Evolutionary conservation across 1,140 invertebrate genomes (phyloP).

Genomic region (Drosophila navojoa): DNA sequence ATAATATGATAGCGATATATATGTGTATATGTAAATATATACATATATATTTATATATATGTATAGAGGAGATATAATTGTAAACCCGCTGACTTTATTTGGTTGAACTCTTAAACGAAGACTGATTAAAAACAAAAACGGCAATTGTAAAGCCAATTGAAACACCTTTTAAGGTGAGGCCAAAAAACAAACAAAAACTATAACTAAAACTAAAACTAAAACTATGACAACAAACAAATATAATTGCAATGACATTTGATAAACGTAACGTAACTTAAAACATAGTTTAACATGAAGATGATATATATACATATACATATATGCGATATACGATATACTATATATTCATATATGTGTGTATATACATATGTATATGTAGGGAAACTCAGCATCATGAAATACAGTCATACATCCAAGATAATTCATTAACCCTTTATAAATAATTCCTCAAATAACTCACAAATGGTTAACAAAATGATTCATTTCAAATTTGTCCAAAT

Average conservation of each 20-base stretch:
- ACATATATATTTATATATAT: neutral
- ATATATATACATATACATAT: slow-evolving; percentile 17
- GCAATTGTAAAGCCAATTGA: slow-evolving; percentile 76
- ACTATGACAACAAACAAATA: slow-evolving; percentile 1
- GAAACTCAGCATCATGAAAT: slow-evolving; percentile 20
- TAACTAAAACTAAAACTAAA: slow-evolving; percentile 1
- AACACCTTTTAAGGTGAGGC: slow-evolving; percentile 74
- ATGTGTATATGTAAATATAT: slow-evolving; percentile 2
- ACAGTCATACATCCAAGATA: slow-evolving; percentile 35
- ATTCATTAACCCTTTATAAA: slow-evolving; percentile 30
- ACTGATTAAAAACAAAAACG: slow-evolving; percentile 73
- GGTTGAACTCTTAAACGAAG: slow-evolving; percentile 81
- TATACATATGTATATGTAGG: slow-evolving; percentile 24
- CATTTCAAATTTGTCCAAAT: too few species aligned
- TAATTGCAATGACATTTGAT: slow-evolving; percentile 78
- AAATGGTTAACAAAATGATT: too few species aligned
- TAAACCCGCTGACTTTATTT: slow-evolving; percentile 81
- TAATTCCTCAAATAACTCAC: too few species aligned
- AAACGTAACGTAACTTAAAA: slow-evolving; percentile 51
- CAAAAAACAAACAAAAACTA: slow-evolving; percentile 51
- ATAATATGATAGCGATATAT: slow-evolving; percentile 31
- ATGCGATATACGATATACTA: slow-evolving; percentile 5
- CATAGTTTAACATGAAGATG: slow-evolving; percentile 63
- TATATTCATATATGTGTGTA: slow-evolving; percentile 10
- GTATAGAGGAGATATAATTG: slow-evolving; percentile 26